Conservation (phyloP, 2,113 vertebrate genomes). For the Lota lota region DNA sequence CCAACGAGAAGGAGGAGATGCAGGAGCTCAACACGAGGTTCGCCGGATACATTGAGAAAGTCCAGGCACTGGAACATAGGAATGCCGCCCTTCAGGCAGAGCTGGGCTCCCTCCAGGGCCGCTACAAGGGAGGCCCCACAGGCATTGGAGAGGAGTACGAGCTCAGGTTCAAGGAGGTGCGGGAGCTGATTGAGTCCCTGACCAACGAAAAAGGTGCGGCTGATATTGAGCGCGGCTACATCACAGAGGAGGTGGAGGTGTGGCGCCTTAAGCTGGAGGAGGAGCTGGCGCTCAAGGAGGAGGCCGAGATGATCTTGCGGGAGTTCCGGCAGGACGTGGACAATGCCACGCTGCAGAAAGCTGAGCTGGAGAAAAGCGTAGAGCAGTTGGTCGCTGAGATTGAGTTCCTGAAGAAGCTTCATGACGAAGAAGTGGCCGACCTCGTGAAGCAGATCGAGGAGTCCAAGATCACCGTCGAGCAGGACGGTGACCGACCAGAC, state of each 20-base stretch:
- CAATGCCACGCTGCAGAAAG: slow-evolving; percentile 74
- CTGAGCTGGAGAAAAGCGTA: slow-evolving; percentile 68
- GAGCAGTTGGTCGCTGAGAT: slow-evolving; percentile 68
- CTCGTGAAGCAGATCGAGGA: slow-evolving; percentile 74
- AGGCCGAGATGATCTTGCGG: slow-evolving; percentile 74
- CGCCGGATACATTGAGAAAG: slow-evolving; percentile 77
- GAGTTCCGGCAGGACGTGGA: slow-evolving; percentile 79
- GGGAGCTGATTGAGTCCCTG: slow-evolving; percentile 74
- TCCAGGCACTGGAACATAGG: slow-evolving; percentile 74
- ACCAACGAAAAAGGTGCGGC: slow-evolving; percentile 72
- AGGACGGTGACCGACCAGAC: slow-evolving; percentile 65
- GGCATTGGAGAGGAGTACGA: slow-evolving; percentile 71
- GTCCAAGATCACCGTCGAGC: slow-evolving; percentile 62
- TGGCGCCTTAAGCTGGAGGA: slow-evolving; percentile 77
- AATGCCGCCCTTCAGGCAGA: slow-evolving; percentile 53
- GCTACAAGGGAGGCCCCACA: slow-evolving; percentile 56
- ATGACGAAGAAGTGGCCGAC: slow-evolving; percentile 69
- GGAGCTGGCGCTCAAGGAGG: slow-evolving; percentile 75
- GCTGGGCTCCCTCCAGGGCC: slow-evolving; percentile 56
- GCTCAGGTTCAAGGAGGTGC: slow-evolving; percentile 71
- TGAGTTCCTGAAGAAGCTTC: slow-evolving; percentile 75
- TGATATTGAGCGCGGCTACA: slow-evolving; percentile 68
- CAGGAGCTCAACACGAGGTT: slow-evolving; percentile 77
- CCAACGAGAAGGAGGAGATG: slow-evolving; percentile 78
- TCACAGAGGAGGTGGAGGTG: slow-evolving; percentile 62